Base-by-base conservation (phyloP, 2,113 vertebrate genomes). In the Cyanocitta stelleri region DNA sequence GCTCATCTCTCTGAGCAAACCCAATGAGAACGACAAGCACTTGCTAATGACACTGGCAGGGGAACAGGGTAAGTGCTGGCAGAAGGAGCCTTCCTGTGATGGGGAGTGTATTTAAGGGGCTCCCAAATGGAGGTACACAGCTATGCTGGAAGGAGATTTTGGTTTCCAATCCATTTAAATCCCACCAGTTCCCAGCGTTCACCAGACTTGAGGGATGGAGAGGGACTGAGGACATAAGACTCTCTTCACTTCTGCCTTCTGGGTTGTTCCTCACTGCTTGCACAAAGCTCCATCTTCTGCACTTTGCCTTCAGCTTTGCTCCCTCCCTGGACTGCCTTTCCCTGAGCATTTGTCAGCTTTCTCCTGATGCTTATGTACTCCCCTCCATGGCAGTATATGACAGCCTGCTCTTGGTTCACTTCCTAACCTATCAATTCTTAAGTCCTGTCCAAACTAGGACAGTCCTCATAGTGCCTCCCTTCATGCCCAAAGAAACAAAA, bases 1-100 rank as follows among this genome's bases (percentile, higher is more conserved):
- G 99, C 95, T 98, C 76, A 98, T 99, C 48, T 99, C 98, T 83
- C 97, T 99, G 88, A 99, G 99, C 98, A 99, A 99, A 90, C 99
- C 99, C 32, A 99, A 98, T 26, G 98, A 99, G 95, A 98, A 99
- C 8, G 99, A 99, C 71, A 98, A 98, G 88, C 99, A 99, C 96
- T 98, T 99, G 72, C 98, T 99, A 59, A 99, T 99, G 99, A 98
- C 99, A 0, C 95, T 99, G 94, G 98, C 98, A 41, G 98, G 98
- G 85, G 97, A 99, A 16, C 98, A 98, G 62, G 99, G 99, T 99
- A 98, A 97, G 97, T 75, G 43, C 44, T 55, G 76, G 59, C 26
- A 83, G 30, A 52, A 75, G 35, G 51, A 85, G 24, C 20, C 21
- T 78, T 89, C 24, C 49, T 1, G 0, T 37, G 33, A 54, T 51